A percentile compares a stretch with the other conserved stretches of the same genome.
Conservation (phyloP, 1,140 invertebrate genomes). For the Drosophila kikkawai region DNA sequence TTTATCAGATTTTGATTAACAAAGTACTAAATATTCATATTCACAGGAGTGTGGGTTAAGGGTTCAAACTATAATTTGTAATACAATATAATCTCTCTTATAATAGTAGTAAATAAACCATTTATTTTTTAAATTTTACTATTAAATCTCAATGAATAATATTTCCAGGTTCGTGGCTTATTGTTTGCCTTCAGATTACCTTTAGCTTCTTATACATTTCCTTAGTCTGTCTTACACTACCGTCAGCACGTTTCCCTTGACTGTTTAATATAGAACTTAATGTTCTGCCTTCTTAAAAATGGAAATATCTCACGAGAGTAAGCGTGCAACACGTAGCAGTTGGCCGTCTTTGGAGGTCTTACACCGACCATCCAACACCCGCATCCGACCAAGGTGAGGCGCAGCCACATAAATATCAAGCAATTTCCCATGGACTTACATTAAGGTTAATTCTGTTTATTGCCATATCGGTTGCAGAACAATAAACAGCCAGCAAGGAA, state of each 20-base stretch:
- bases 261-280: constrained; percentile 1
- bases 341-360: constrained; percentile 27
- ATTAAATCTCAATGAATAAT: not conserved
- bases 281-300: not conserved
- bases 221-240: not conserved
- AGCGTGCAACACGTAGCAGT: constrained; percentile 7
- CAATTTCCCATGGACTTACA: constrained; percentile 45
- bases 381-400: constrained; percentile 25
- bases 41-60: not conserved
- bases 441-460: constrained; percentile 58
- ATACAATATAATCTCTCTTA: not conserved
- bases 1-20: not conserved
- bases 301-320: constrained; percentile 12
- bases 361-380: constrained; percentile 19
- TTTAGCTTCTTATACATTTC: not conserved
- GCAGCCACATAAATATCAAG: constrained; percentile 23
- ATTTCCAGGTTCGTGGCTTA: not conserved
- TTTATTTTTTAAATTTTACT: not conserved
- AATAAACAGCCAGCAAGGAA: constrained; percentile 63
- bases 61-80: not conserved
- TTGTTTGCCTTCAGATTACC: not conserved
- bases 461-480: constrained; percentile 44
- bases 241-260: constrained; percentile 7
- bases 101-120: not conserved
- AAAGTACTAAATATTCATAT: too few relatives aligned